Conservation (phyloP, 2,888 invertebrate genomes). For the Caenorhabditis wallacei region DNA sequence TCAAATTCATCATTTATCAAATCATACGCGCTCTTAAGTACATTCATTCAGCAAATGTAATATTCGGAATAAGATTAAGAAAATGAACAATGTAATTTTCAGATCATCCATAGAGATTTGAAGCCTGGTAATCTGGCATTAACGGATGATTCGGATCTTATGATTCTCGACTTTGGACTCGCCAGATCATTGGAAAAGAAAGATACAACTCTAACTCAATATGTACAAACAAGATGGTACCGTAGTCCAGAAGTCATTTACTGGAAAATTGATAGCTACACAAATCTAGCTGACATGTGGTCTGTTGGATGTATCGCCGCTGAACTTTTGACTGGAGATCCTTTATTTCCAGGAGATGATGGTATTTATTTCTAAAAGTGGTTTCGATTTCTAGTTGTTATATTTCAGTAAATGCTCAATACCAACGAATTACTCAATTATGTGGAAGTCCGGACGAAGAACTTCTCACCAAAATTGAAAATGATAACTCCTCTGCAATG, state of each 20-base stretch:
- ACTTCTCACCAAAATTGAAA: slow-evolving; percentile 78
- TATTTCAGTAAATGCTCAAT: slow-evolving; percentile 76
- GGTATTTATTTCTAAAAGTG: slow-evolving; percentile 34
- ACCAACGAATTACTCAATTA: slow-evolving; percentile 76
- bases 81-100: slow-evolving; percentile 30
- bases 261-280: slow-evolving; percentile 79
- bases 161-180: slow-evolving; percentile 81
- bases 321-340: slow-evolving; percentile 76
- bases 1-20: slow-evolving; percentile 98
- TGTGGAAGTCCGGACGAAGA: slow-evolving; percentile 80
- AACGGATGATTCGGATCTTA: slow-evolving; percentile 76
- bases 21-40: slow-evolving; percentile 94
- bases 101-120: slow-evolving; percentile 81
- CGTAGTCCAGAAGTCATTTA: slow-evolving; percentile 82
- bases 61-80: background rate
- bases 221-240: slow-evolving; percentile 82
- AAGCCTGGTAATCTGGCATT: slow-evolving; percentile 81
- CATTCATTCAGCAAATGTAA: slow-evolving; percentile 81
- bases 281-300: slow-evolving; percentile 79
- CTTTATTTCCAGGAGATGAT: slow-evolving; percentile 79
- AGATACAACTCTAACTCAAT: slow-evolving; percentile 69
- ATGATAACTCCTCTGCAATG: slow-evolving; percentile 72
- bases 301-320: slow-evolving; percentile 82
- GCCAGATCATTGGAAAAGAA: slow-evolving; percentile 77
- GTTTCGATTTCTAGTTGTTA: background rate